phyloP scores from a whole-genome alignment of 2,888 invertebrate species.

The Watsonalla cultraria region DNA sequence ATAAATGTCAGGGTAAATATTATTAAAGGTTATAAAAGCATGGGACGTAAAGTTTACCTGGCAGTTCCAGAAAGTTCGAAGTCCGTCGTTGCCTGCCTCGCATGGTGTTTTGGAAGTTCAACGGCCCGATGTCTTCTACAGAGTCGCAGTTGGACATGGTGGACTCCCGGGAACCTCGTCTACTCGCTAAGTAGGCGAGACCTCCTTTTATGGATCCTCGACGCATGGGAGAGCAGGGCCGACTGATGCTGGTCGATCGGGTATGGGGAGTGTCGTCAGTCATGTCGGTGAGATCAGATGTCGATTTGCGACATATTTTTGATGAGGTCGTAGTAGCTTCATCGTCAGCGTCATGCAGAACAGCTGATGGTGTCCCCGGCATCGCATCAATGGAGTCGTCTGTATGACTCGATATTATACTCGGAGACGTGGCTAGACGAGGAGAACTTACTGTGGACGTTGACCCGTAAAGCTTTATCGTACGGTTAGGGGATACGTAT shows the following conservation, averaged over 20 bases:
- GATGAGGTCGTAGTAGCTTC: conserved; percentile 68
- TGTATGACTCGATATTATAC: conserved; percentile 72
- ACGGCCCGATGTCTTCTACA: conserved; percentile 87
- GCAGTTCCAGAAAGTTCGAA: conserved; percentile 91
- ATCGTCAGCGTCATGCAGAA: conserved; percentile 63
- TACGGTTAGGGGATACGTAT: conserved; percentile 75
- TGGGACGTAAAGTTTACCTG: conserved; percentile 77
- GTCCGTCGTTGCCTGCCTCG: conserved; percentile 88
- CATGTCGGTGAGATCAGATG: conserved; percentile 85
- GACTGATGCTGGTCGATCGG: conserved; percentile 79
- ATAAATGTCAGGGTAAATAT: too few species aligned
- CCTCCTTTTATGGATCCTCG: conserved; percentile 84
- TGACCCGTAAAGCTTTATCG: conserved; percentile 62
- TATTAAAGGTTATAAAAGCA: too few species aligned
- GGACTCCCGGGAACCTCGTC: conserved; percentile 89
- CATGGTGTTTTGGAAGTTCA: conserved; percentile 88
- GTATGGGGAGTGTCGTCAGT: conserved; percentile 79
- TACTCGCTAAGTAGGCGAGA: conserved; percentile 89
- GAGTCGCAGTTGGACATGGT: conserved; percentile 83
- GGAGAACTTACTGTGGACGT: conserved; percentile 69
- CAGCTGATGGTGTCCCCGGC: conserved; percentile 61
- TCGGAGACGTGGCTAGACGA: conserved; percentile 63
- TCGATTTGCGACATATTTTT: conserved; percentile 83
- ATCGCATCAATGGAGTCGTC: conserved; percentile 66
- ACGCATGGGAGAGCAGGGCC: conserved; percentile 82